Evolutionary conservation across 1,140 invertebrate genomes (phyloP).

Genomic region (Caerostris darwini): DNA sequence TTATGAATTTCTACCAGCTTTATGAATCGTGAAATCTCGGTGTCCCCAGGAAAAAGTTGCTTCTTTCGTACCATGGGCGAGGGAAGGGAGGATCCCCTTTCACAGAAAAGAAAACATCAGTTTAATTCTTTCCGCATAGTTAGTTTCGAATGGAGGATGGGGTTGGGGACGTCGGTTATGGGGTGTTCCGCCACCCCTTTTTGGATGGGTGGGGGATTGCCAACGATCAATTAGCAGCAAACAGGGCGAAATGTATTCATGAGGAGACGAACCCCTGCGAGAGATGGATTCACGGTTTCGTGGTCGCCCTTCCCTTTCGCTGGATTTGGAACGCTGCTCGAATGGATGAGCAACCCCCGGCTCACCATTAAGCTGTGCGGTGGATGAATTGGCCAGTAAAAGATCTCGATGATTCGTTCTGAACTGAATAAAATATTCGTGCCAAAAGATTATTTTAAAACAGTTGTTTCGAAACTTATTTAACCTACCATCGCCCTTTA

Average conservation of each 20-base stretch:
- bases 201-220: slow-evolving; percentile 16
- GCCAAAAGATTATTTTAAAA: no score
- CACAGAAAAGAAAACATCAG: slow-evolving; percentile 60
- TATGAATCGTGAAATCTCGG: no score
- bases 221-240: slow-evolving; percentile 72
- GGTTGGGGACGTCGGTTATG: background rate
- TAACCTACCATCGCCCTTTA: no score
- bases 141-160: slow-evolving; percentile 33
- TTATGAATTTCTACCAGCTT: no score
- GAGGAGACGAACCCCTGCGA: slow-evolving; percentile 4
- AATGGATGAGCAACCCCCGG: no score
- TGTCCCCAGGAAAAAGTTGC: background rate
- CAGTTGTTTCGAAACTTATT: no score
- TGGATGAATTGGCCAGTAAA: no score
- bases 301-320: slow-evolving; percentile 47
- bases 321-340: background rate
- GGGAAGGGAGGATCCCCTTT: background rate
- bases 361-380: no score
- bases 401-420: no score
- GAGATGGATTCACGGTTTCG: slow-evolving; percentile 57
- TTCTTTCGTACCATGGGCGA: background rate
- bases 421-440: no score
- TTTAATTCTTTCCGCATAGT: slow-evolving; percentile 67
- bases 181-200: slow-evolving; percentile 39
- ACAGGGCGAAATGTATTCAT: slow-evolving; percentile 66